Evolutionary conservation across 2,797 vertebrate genomes (phyloP).

Genomic region (Enteromius mattozi): DNA sequence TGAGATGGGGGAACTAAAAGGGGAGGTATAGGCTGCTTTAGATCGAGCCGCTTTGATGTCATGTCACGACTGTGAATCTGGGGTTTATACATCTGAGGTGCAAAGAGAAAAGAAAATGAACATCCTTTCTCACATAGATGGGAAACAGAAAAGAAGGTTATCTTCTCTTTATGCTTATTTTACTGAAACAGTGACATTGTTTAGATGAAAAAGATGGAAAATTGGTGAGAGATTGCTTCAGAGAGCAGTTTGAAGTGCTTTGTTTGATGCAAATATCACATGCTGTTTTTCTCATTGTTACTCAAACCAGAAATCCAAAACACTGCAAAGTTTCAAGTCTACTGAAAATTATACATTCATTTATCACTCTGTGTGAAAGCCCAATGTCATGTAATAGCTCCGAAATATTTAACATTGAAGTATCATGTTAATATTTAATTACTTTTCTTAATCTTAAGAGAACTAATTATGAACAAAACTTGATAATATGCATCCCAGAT

Average conservation of each 20-base stretch:
- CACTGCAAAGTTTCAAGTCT: neutral
- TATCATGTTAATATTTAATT: neutral
- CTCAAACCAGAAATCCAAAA: neutral
- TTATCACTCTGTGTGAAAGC: neutral
- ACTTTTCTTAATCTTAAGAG: neutral
- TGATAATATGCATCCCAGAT: neutral
- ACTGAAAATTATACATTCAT: neutral
- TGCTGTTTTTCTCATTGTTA: constrained; percentile 16
- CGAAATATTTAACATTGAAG: neutral
- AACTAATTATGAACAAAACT: neutral
- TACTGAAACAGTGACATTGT: constrained; percentile 10
- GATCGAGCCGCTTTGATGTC: constrained; percentile 60
- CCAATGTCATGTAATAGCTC: neutral
- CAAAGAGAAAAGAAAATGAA: constrained; percentile 38
- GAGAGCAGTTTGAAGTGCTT: constrained; percentile 1
- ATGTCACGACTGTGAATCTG: constrained; percentile 49
- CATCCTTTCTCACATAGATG: constrained; percentile 20
- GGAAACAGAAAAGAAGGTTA: constrained; percentile 38
- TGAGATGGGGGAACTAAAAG: constrained; percentile 36
- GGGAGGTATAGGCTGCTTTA: constrained; percentile 48
- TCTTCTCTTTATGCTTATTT: constrained; percentile 30
- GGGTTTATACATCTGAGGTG: constrained; percentile 51
- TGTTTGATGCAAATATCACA: constrained; percentile 32
- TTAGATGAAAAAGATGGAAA: constrained; percentile 35
- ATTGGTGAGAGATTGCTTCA: constrained; percentile 27